Evolutionary conservation across 1,140 invertebrate species (phyloP).

Genomic region (Venturia canescens): DNA sequence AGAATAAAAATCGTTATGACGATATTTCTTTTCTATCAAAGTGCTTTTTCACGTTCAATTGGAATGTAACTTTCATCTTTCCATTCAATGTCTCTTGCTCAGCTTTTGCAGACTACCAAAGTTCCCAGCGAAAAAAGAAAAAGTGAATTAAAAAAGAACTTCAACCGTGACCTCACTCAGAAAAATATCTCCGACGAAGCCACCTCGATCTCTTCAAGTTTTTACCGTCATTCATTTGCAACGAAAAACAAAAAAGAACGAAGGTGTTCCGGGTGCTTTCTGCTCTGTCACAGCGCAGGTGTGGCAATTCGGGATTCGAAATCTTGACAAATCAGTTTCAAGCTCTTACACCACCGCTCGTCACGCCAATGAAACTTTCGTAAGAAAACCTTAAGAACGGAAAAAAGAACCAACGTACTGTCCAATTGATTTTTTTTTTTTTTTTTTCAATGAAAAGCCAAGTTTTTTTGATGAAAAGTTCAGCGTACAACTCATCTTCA

Average conservation of each 20-base stretch:
- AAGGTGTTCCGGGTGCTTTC: too few relatives aligned
- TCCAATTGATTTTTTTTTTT: constrained; percentile 30
- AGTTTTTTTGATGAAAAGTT: not conserved
- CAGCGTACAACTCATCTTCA: not conserved
- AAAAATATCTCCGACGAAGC: not conserved
- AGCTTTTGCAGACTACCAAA: too few relatives aligned
- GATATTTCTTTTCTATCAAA: too few relatives aligned
- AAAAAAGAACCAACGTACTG: not conserved
- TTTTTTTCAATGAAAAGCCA: constrained; percentile 18
- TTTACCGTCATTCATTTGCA: not conserved
- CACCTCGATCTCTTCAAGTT: not conserved
- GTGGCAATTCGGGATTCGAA: constrained; percentile 1
- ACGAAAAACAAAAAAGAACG: not conserved
- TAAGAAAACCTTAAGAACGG: too few relatives aligned
- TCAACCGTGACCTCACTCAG: not conserved
- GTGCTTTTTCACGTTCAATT: too few relatives aligned
- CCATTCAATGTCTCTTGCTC: too few relatives aligned
- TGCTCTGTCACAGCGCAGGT: not conserved
- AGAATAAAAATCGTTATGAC: too few relatives aligned
- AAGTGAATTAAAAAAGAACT: too few relatives aligned
- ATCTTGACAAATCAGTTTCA: constrained; percentile 27
- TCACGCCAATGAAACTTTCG: not conserved
- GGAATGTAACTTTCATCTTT: too few relatives aligned
- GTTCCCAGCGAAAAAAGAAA: too few relatives aligned
- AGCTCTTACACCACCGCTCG: not conserved